Evolutionary conservation across 2,888 invertebrate genomes (phyloP).

Genomic region (Harpagoxenus sublaevis): DNA sequence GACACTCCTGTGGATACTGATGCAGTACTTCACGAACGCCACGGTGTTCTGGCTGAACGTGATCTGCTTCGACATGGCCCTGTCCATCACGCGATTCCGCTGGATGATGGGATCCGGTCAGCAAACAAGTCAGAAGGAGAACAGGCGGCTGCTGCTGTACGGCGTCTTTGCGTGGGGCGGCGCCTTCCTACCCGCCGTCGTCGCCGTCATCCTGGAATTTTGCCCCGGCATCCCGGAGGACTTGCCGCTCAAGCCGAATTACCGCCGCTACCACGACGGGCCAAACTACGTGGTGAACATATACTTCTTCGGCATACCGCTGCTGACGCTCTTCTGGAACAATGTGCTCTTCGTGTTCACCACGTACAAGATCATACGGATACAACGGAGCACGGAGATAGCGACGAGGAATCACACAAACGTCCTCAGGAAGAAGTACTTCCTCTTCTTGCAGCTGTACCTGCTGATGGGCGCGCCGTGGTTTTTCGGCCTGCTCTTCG

Average conservation of each 20-base stretch:
- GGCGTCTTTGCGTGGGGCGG: slow-evolving; percentile 69
- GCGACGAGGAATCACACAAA: slow-evolving; percentile 72
- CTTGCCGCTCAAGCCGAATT: slow-evolving; percentile 77
- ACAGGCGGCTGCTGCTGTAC: slow-evolving; percentile 72
- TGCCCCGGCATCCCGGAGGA: slow-evolving; percentile 74
- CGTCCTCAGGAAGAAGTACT: slow-evolving; percentile 74
- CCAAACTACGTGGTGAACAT: slow-evolving; percentile 74
- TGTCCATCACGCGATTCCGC: slow-evolving; percentile 77
- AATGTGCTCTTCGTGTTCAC: slow-evolving; percentile 78
- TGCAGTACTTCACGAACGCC: slow-evolving; percentile 79
- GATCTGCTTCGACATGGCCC: slow-evolving; percentile 80
- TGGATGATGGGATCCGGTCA: slow-evolving; percentile 70
- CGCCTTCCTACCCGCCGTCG: slow-evolving; percentile 71
- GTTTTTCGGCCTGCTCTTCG: slow-evolving; percentile 69
- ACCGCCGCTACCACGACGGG: slow-evolving; percentile 71
- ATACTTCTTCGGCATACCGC: slow-evolving; percentile 78
- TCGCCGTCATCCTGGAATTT: slow-evolving; percentile 76
- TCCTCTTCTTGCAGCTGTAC: slow-evolving; percentile 77
- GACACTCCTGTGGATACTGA: slow-evolving; percentile 72
- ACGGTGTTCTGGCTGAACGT: slow-evolving; percentile 80
- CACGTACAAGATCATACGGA: slow-evolving; percentile 75
- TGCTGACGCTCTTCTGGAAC: slow-evolving; percentile 76
- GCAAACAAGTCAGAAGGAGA: slow-evolving; percentile 65
- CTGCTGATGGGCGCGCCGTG: slow-evolving; percentile 81
- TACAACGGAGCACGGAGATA: slow-evolving; percentile 76